phyloP scores from a whole-genome alignment of 2,797 vertebrate species.

The Echeneis naucrates region DNA sequence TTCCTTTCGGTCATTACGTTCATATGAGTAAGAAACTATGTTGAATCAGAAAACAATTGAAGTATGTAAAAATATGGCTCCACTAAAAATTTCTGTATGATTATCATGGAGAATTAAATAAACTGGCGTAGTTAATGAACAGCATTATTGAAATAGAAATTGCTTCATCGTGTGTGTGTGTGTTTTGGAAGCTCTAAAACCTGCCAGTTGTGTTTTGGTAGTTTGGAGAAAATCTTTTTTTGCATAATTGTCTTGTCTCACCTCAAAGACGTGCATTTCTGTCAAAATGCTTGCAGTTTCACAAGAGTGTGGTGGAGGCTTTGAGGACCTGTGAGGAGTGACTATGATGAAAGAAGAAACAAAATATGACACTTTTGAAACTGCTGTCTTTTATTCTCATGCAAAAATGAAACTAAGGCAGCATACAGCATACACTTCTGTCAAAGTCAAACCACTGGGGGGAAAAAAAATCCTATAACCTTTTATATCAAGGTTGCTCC shows the following conservation, averaged over 20 bases:
- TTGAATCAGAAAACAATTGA: not conserved
- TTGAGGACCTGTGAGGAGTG: not conserved
- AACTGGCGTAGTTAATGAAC: not conserved
- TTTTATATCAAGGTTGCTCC: no score
- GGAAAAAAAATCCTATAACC: no score
- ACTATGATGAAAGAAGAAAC: not conserved
- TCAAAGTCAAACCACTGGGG: no score
- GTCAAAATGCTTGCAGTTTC: not conserved
- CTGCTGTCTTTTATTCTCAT: not conserved
- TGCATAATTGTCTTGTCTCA: not conserved
- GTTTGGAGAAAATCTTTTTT: no score
- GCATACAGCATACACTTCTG: no score
- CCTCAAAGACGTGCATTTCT: not conserved
- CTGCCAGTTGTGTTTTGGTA: constrained; percentile 5
- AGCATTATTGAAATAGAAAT: not conserved
- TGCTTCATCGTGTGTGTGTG: not conserved
- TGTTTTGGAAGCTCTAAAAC: constrained; percentile 10
- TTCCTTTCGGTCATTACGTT: constrained; percentile 31
- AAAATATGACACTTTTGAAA: not conserved
- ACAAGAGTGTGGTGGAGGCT: not conserved
- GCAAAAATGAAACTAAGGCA: no score
- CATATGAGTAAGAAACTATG: not conserved
- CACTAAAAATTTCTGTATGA: not conserved
- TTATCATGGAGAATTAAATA: not conserved
- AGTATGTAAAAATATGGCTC: not conserved